Evolutionary conservation across 2,797 vertebrate species (phyloP).

Genomic region (Paguma larvata): DNA sequence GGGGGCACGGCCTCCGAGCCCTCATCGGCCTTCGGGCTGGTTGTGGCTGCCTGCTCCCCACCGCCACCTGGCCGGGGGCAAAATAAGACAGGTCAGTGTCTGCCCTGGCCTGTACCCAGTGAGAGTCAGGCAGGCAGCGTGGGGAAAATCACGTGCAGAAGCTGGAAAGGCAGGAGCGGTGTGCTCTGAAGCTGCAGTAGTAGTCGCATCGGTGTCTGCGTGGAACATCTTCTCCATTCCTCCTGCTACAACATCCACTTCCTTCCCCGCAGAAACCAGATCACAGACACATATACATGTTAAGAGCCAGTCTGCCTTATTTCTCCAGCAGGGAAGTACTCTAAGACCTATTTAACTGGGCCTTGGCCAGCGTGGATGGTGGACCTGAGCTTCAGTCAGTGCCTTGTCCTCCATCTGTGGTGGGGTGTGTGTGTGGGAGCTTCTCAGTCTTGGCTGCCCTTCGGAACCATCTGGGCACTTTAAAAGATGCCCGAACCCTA

Average conservation of each 20-base stretch:
- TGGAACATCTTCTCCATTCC: neutral
- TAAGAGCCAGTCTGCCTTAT: neutral
- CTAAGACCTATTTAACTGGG: too few species aligned
- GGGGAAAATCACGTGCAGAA: neutral
- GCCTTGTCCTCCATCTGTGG: neutral
- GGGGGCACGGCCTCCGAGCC: constrained; percentile 1
- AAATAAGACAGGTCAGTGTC: constrained; percentile 58
- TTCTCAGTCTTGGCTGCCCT: neutral
- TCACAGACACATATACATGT: neutral
- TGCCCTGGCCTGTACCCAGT: neutral
- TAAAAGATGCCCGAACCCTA: neutral
- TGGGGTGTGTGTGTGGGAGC: too few species aligned
- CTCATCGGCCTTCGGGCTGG: constrained; percentile 43
- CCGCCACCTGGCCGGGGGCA: constrained; percentile 54
- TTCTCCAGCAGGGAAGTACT: neutral
- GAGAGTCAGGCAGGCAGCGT: neutral
- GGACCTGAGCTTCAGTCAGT: neutral
- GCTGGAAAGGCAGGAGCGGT: fast-evolving
- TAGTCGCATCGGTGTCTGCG: fast-evolving
- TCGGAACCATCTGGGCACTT: neutral
- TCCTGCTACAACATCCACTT: neutral
- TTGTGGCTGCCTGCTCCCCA: neutral
- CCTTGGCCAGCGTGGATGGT: too few species aligned
- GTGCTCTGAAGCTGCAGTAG: neutral
- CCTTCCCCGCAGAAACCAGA: neutral